A percentile compares a stretch with the other conserved stretches of the same genome.
phyloP scores from a whole-genome alignment of 2,888 invertebrate species.

The Cordilura impudica region DNA sequence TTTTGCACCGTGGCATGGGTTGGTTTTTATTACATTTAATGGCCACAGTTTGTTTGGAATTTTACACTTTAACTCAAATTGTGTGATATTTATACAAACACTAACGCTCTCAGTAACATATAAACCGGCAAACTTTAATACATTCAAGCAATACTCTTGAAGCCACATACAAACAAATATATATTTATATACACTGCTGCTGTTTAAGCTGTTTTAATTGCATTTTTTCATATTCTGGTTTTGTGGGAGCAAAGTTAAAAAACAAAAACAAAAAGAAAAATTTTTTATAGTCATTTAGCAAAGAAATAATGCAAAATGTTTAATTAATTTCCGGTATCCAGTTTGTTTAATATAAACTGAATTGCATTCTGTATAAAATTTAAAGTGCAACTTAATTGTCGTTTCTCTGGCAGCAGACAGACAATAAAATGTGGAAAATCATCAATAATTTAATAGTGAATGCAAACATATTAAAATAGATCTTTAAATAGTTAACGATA shows the following conservation, averaged over 20 bases:
- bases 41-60: conserved; percentile 60
- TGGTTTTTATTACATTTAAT: conserved; percentile 57
- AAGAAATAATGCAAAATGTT: conserved; percentile 38
- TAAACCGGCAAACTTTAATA: background rate
- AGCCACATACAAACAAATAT: background rate
- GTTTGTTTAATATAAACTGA: too few relatives aligned
- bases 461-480: too few relatives aligned
- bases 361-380: too few relatives aligned
- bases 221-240: conserved; percentile 47
- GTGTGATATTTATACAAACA: conserved; percentile 47
- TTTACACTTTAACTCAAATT: conserved; percentile 60
- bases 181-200: conserved; percentile 11
- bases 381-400: too few relatives aligned
- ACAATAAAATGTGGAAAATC: too few relatives aligned
- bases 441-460: too few relatives aligned
- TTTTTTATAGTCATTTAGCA: conserved; percentile 53
- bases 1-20: conserved; percentile 27
- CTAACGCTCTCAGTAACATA: background rate
- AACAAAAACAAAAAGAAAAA: conserved; percentile 48
- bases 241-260: conserved; percentile 5
- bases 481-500: too few relatives aligned
- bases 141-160: background rate
- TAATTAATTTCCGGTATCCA: conserved; percentile 28
- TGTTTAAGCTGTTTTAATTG: conserved; percentile 57
- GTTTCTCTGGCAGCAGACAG: too few relatives aligned